phyloP scores from a whole-genome alignment of 2,797 vertebrate species.

The Denticeps clupeoides region DNA sequence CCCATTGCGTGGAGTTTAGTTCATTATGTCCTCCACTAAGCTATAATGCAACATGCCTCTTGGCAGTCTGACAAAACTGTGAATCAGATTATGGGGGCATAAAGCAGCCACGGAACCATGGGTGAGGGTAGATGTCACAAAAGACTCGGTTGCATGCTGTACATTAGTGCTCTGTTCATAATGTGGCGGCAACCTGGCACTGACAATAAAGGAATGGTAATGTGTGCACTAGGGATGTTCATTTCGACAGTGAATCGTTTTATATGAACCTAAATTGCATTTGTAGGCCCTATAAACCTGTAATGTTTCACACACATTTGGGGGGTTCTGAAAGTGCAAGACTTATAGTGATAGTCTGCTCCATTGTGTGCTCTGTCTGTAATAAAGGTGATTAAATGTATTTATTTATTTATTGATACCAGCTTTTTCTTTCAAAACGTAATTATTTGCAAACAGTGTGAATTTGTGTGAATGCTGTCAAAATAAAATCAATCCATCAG shows the following conservation, averaged over 20 bases:
- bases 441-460: no score
- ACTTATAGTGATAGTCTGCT: background rate
- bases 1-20: conserved; percentile 39
- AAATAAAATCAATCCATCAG: no score
- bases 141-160: conserved; percentile 23
- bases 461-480: no score
- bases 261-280: conserved; percentile 8
- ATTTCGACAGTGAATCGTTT: conserved; percentile 18
- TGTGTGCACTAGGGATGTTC: conserved; percentile 36
- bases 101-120: conserved; percentile 44
- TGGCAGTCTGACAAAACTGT: conserved; percentile 55
- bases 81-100: conserved; percentile 55
- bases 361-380: no score
- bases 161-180: conserved; percentile 36
- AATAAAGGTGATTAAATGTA: no score
- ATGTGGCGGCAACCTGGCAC: conserved; percentile 41
- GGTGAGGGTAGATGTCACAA: conserved; percentile 37
- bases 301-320: background rate
- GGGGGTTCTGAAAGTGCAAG: background rate
- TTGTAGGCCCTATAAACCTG: background rate
- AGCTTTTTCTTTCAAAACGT: no score
- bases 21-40: conserved; percentile 47
- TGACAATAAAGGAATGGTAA: conserved; percentile 45
- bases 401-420: no score
- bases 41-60: conserved; percentile 42